phyloP scores from a whole-genome alignment of 2,113 vertebrate genomes.

The Rafetus swinhoei region DNA sequence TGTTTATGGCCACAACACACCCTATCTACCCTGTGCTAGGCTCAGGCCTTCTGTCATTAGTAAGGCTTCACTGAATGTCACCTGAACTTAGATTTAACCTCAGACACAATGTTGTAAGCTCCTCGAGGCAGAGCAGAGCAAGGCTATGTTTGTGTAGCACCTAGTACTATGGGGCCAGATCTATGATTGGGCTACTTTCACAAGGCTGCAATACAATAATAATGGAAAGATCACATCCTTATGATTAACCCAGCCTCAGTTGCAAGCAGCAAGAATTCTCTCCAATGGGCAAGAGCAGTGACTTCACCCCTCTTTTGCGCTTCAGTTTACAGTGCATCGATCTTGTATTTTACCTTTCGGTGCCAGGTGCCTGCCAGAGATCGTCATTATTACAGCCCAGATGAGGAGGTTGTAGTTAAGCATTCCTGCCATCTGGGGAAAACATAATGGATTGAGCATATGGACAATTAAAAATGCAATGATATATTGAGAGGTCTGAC shows the following conservation, averaged over 20 bases:
- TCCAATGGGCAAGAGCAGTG: no score
- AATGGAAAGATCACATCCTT: fast-evolving
- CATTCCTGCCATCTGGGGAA: conserved; percentile 37
- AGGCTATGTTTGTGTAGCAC: background rate
- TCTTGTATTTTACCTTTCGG: background rate
- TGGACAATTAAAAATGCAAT: conserved; percentile 52
- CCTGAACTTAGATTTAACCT: background rate
- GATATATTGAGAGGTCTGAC: conserved; percentile 27
- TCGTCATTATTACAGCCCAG: fast-evolving
- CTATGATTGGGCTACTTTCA: background rate
- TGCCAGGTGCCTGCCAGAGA: fast-evolving
- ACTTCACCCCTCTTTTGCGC: background rate
- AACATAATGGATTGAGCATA: conserved; percentile 28
- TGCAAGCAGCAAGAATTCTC: background rate
- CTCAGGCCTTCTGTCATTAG: background rate
- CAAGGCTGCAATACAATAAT: background rate
- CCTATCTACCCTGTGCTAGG: background rate
- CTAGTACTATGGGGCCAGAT: background rate
- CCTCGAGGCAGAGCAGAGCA: background rate
- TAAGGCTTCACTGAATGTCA: background rate
- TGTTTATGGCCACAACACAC: background rate
- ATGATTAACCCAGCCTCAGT: fast-evolving
- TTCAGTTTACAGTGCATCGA: background rate
- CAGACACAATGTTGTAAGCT: background rate
- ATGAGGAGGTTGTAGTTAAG: conserved; percentile 27